These are phyloP conservation scores for Ceyx erithaca DNA, from an alignment of 2,797 vertebrate genomes.

Conservation along the genomic window DNA sequence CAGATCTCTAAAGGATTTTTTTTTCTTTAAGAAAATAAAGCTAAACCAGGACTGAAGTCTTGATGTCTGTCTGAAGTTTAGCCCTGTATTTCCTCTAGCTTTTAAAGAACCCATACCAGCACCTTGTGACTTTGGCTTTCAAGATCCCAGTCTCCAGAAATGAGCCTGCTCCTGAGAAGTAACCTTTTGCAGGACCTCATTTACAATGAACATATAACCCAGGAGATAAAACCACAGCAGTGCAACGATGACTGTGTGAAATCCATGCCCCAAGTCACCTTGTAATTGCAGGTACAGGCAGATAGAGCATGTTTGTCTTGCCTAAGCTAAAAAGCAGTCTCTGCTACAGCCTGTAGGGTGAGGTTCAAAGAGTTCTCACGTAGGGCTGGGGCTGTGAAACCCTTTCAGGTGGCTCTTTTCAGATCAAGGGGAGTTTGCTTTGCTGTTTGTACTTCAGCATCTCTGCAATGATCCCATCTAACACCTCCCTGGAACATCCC, in stretches of 20 bases:
- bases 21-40: not conserved
- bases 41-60: not conserved
- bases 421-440: not conserved
- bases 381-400: not conserved
- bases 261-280: not conserved
- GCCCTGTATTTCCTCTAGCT: not conserved
- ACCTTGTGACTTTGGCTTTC: not conserved
- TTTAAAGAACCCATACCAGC: not conserved
- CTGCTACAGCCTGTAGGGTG: not conserved
- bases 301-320: not conserved
- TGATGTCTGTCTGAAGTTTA: not conserved
- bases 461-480: not conserved
- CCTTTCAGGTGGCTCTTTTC: not conserved
- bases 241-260: constrained; percentile 9
- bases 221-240: not conserved
- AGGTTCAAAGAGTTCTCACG: not conserved
- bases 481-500: not conserved
- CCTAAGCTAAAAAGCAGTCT: not conserved
- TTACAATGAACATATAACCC: not conserved
- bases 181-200: not conserved
- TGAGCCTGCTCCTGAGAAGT: not conserved
- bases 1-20: not conserved
- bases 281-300: not conserved
- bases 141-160: not conserved
- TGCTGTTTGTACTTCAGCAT: not conserved